Evolutionary conservation across 2,888 invertebrate genomes (phyloP), one percentile per base, ranked within the genome.

Genomic region (Chesias legatella): DNA sequence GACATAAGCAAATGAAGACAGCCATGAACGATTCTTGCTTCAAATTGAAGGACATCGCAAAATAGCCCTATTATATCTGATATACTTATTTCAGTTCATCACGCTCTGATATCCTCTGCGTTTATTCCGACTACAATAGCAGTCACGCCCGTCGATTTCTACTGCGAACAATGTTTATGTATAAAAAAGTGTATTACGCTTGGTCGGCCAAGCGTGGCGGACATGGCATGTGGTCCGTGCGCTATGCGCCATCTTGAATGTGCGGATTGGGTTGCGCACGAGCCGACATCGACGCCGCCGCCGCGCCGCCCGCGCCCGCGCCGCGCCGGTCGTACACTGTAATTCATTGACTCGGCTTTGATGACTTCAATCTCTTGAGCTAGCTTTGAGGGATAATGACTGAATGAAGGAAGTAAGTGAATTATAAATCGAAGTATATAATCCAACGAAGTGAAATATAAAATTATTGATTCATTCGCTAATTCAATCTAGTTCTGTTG

Each of bases 91-190:
- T 75, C 75, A 78, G 73, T 68, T 75, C 70, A 81, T 73, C 82
- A 84, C 79, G 85, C 84, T 85, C 85, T 85, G 68, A 82, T 86
- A 86, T 85, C 68, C 77, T 67, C 77, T 58, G 66, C 69, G 71
- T 82, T 82, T 80, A 78, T 75, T 70, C 69, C 67, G 71, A 71
- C 63, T 73, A 79, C 77, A 82, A 85, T 84, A 82, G 60, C 74
- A 75, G 85, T 84, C 80, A 84, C 85, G 85, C 80, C 75, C 77
- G 84, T 70, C 84, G 85, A 82, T 85, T 86, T 86, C 84, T 82
- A 73, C 79, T 67, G 79, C 76, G 83, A 82, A 84, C 85, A 85
- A 83, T 86, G 83, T 85, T 84, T 81, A 80, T 83, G 79, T 82
- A 79, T 69, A 82, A 84, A 82, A 79, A 82, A 80, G 67, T 32